Conservation (phyloP, 2,888 invertebrate genomes). For the Xanthorhoe designata region DNA sequence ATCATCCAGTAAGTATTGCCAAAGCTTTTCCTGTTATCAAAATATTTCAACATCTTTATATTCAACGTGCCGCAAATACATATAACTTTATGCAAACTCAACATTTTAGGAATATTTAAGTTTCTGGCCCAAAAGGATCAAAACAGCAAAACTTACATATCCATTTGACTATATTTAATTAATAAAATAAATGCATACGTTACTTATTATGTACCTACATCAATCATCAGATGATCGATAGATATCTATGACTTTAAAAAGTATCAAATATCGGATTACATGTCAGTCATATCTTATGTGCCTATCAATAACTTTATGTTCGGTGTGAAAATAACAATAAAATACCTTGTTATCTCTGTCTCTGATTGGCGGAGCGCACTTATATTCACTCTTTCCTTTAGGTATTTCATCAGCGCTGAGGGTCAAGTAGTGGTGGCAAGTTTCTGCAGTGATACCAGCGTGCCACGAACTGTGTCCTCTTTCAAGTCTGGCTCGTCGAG, state of each 20-base stretch:
- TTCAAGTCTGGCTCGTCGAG: conserved; percentile 70
- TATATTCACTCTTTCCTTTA: conserved; percentile 87
- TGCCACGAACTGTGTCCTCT: conserved; percentile 83
- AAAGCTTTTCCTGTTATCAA: conserved; percentile 83
- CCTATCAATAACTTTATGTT: not conserved
- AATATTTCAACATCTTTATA: not conserved
- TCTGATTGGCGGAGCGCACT: conserved; percentile 90
- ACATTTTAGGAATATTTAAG: too few species aligned
- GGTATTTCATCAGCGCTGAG: conserved; percentile 88
- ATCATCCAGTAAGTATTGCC: conserved; percentile 85
- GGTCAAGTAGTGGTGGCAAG: conserved; percentile 90
- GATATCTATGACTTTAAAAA: not conserved
- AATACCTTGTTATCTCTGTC: conserved; percentile 85
- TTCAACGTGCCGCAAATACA: not conserved
- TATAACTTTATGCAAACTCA: too few species aligned
- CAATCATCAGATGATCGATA: too few species aligned
- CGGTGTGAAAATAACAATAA: not conserved
- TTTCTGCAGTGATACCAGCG: conserved; percentile 88
- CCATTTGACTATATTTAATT: too few species aligned
- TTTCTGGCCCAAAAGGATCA: too few species aligned
- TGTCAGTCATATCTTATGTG: not conserved
- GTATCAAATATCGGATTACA: not conserved
- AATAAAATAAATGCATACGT: too few species aligned
- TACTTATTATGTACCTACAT: too few species aligned
- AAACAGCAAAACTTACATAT: too few species aligned